Base-by-base conservation (phyloP, 2,797 vertebrate genomes). In the Heteromormyrus szaboi region DNA sequence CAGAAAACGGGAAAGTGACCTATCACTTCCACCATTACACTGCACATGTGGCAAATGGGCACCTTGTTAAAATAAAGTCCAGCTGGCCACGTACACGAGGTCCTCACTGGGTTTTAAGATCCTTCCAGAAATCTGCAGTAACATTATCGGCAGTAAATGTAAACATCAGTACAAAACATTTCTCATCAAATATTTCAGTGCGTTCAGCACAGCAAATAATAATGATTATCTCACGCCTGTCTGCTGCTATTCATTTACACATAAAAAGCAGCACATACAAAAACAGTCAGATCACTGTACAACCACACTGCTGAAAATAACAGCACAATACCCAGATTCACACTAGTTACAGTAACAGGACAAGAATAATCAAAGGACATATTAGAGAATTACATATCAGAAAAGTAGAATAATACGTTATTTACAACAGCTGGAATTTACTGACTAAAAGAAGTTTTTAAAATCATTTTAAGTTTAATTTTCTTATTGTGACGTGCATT, bases 151-250 rank as follows among this genome's bases (percentile, higher is more conserved):
- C 72, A 79, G 48, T 12, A 25, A 51, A 50, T 85, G 48, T 85
- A 85, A 48, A 85, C 83, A 85, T 48, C 11, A 3, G 33, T 79
- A 79, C 37, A 85, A 85, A 85, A 85, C 4, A 85, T 46, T 50
- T 83, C 25, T 85, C 48, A 85, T 85, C n/a, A 85, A 25, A 85
- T 51, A 51, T 85, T 85, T 85, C 44, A 50, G 83, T 85, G 72
- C 19, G 25, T 51, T 85, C 7, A 14, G 48, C 51, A 88, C 37
- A 83, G 51, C n/a, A 44, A 88, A 48, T 85, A 54, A 33, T 72
- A 88, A 84, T 54, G 51, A 79, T 79, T 79, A 79, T 79, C 41
- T 41, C 37, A 79, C 72, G 8, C 41, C 41, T n/a, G 72, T 46
- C 72, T 44, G 72, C 72, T 79, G 72, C 41, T 41, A 79, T 41